Evolutionary conservation across 2,113 vertebrate genomes (phyloP).

Genomic region (Cercocebus atys): DNA sequence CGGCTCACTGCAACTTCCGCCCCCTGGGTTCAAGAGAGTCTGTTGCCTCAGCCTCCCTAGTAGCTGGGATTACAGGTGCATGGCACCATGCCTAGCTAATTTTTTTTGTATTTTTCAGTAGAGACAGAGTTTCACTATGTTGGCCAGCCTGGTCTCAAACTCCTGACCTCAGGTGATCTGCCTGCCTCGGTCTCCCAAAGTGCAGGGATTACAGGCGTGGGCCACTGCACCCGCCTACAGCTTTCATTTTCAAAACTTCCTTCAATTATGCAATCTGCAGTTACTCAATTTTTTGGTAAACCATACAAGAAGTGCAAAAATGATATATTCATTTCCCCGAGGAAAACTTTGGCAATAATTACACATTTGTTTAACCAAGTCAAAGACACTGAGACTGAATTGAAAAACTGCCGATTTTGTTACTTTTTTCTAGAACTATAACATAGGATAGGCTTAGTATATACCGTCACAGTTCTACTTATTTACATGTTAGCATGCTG

Average conservation of each 20-base stretch:
- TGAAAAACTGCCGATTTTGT: neutral
- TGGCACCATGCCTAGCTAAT: too few species aligned
- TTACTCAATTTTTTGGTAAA: neutral
- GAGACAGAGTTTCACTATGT: too few species aligned
- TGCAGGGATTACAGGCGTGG: too few species aligned
- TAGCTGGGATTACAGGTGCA: too few species aligned
- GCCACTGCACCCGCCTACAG: neutral
- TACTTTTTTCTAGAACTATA: neutral
- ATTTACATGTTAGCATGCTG: neutral
- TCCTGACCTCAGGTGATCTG: too few species aligned
- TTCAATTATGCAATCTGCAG: neutral
- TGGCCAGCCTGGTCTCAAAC: too few species aligned
- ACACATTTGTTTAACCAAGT: neutral
- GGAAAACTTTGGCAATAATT: neutral
- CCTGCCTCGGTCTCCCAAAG: too few species aligned
- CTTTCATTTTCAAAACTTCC: neutral
- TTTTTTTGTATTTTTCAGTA: too few species aligned
- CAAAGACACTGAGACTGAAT: neutral
- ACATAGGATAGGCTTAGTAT: neutral
- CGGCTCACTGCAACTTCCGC: too few species aligned
- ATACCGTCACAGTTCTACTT: neutral
- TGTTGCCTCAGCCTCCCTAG: too few species aligned
- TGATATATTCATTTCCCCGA: neutral
- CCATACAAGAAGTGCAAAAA: neutral
- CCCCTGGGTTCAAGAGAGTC: too few species aligned